Conservation (phyloP, 2,888 invertebrate genomes). For the Punctoribates punctum region DNA sequence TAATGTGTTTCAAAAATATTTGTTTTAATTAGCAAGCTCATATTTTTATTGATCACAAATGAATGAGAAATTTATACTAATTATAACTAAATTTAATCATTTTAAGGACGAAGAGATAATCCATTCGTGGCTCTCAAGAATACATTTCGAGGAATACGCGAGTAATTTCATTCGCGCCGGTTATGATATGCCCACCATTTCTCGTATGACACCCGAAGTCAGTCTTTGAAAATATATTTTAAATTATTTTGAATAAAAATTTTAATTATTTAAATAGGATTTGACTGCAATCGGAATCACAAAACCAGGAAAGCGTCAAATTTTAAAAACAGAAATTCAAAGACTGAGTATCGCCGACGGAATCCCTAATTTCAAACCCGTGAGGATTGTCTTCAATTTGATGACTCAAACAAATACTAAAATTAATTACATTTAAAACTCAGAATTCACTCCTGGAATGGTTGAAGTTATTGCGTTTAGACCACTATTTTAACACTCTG, state of each 20-base stretch:
- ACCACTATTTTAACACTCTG: conserved; percentile 85
- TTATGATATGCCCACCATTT: conserved; percentile 95
- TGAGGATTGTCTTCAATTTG: conserved; percentile 34
- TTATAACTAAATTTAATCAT: too few species aligned
- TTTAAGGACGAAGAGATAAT: conserved; percentile 88
- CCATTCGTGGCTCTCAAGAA: conserved; percentile 87
- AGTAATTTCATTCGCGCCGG: conserved; percentile 88
- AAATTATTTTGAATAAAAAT: background rate
- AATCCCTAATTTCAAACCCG: conserved; percentile 86
- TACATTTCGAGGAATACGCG: conserved; percentile 92
- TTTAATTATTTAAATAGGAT: conserved; percentile 57
- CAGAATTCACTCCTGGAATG: conserved; percentile 91
- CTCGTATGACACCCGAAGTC: conserved; percentile 97
- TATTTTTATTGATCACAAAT: background rate
- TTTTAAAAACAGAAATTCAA: conserved; percentile 92
- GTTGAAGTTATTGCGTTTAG: conserved; percentile 81
- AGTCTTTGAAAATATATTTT: conserved; percentile 19
- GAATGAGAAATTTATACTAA: background rate
- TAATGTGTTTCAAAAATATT: too few species aligned
- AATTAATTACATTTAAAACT: conserved; percentile 43
- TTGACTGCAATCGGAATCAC: conserved; percentile 73
- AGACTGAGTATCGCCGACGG: conserved; percentile 90
- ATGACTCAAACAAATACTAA: background rate
- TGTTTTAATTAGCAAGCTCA: too few species aligned
- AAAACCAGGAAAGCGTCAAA: conserved; percentile 93